Evolutionary conservation across 2,888 invertebrate genomes (phyloP).

Genomic region (Mimas tiliae): DNA sequence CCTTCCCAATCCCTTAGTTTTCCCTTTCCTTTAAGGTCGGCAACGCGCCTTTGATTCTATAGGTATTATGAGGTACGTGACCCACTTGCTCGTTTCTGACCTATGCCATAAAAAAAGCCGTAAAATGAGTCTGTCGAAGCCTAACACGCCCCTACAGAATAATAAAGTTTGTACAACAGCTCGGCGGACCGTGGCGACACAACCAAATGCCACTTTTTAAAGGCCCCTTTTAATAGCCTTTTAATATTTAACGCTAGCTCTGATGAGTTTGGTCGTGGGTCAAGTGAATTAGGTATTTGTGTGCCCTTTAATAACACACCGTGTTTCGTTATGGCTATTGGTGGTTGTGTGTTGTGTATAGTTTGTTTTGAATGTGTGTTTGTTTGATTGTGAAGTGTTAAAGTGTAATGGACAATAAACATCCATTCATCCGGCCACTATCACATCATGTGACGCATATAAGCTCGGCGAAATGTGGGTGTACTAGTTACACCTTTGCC

Average conservation of each 20-base stretch:
- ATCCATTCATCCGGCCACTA: too few relatives aligned
- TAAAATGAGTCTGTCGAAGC: constrained; percentile 12
- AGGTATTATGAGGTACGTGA: too few relatives aligned
- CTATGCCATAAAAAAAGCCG: too few relatives aligned
- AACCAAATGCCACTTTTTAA: constrained; percentile 50
- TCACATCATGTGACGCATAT: too few relatives aligned
- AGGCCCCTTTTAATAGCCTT: constrained; percentile 29
- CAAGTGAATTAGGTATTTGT: constrained; percentile 53
- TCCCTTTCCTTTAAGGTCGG: too few relatives aligned
- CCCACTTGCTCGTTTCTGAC: too few relatives aligned
- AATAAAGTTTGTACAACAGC: constrained; percentile 55
- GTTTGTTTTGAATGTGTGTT: constrained; percentile 8
- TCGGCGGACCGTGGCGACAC: constrained; percentile 60
- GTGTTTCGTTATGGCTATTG: constrained; percentile 54
- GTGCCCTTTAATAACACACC: constrained; percentile 67
- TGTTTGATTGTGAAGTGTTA: neutral
- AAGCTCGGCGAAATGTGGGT: too few relatives aligned
- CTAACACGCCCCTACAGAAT: constrained; percentile 28
- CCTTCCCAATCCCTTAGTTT: too few relatives aligned
- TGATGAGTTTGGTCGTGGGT: constrained; percentile 25
- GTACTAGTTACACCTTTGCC: too few relatives aligned
- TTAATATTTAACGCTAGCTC: constrained; percentile 15
- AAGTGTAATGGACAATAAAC: neutral
- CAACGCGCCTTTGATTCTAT: too few relatives aligned
- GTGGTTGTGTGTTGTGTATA: constrained; percentile 62